Percentiles rank a stretch among this genome's conserved stretches.
These are phyloP conservation scores for Salvelinus alpinus DNA, from an alignment of 2,113 vertebrate species.

Conservation along the genomic window DNA sequence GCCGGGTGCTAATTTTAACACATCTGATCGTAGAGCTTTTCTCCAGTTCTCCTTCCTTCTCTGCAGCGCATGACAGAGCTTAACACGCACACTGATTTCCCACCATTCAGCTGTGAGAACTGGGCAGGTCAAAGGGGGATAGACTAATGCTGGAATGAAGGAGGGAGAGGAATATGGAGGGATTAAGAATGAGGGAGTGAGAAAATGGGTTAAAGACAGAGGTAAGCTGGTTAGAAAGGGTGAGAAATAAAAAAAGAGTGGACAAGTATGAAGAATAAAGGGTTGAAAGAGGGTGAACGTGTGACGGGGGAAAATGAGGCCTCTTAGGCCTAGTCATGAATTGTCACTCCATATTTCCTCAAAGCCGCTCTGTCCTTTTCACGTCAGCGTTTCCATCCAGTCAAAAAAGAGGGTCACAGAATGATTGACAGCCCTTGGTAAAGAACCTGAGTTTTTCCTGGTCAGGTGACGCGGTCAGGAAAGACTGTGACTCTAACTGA, in stretches of 20 bases:
- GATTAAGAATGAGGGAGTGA: constrained; percentile 61
- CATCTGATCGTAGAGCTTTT: not conserved
- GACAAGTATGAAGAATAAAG: not conserved
- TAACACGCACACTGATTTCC: constrained; percentile 53
- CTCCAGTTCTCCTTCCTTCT: constrained; percentile 17
- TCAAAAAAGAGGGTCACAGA: not conserved
- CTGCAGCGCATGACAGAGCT: constrained; percentile 51
- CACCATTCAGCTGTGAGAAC: constrained; percentile 60
- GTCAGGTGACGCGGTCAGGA: not conserved
- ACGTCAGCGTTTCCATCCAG: not conserved
- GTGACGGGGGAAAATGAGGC: constrained; percentile 11
- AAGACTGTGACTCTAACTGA: too few species aligned
- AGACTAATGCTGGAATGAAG: constrained; percentile 42
- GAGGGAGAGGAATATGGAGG: constrained; percentile 42
- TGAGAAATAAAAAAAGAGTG: constrained; percentile 58
- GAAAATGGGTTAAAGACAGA: constrained; percentile 64
- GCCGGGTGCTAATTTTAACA: constrained; percentile 2
- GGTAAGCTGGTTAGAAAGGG: constrained; percentile 68
- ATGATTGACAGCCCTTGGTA: not conserved
- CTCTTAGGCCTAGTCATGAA: too few species aligned
- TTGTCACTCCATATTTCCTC: not conserved
- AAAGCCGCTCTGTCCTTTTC: not conserved
- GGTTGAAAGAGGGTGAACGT: constrained; percentile 57
- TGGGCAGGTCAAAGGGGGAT: constrained; percentile 38
- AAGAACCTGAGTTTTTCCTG: not conserved